These are phyloP conservation scores for Misgurnus mizolepis DNA, from an alignment of 2,113 vertebrate genomes.

Conservation along the genomic window DNA sequence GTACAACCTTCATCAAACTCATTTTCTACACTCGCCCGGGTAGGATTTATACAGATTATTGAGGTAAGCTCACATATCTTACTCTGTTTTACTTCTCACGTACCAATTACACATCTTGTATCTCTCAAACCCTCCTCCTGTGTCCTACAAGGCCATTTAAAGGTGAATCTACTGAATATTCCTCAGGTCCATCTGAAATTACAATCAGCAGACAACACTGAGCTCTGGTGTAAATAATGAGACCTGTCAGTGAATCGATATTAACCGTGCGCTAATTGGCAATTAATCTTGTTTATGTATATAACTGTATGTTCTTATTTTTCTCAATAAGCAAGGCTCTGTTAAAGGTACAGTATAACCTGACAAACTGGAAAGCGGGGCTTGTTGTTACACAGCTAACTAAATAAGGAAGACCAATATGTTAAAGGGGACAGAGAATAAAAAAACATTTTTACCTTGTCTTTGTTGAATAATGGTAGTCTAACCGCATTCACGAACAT, in stretches of 20 bases:
- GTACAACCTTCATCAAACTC: background rate
- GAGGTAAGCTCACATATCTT: background rate
- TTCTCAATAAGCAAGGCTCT: too few species aligned
- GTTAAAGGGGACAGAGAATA: background rate
- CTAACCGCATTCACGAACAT: too few species aligned
- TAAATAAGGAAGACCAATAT: too few species aligned
- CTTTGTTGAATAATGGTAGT: too few species aligned
- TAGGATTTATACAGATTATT: background rate
- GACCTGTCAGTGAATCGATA: constrained; percentile 18
- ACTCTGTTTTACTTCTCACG: background rate
- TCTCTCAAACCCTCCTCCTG: background rate
- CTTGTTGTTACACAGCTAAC: too few species aligned
- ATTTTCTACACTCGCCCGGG: background rate
- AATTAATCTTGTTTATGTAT: constrained; percentile 31
- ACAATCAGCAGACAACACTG: background rate
- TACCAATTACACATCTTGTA: background rate
- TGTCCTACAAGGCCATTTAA: background rate
- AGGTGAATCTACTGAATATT: background rate
- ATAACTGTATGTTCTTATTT: background rate
- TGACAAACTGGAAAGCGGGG: too few species aligned
- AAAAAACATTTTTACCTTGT: too few species aligned
- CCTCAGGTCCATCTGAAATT: background rate
- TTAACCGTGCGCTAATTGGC: constrained; percentile 20
- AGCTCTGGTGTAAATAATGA: constrained; percentile 20
- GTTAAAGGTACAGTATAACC: too few species aligned